phyloP scores from a whole-genome alignment of 1,140 invertebrate species.

The Littorina saxatilis region DNA sequence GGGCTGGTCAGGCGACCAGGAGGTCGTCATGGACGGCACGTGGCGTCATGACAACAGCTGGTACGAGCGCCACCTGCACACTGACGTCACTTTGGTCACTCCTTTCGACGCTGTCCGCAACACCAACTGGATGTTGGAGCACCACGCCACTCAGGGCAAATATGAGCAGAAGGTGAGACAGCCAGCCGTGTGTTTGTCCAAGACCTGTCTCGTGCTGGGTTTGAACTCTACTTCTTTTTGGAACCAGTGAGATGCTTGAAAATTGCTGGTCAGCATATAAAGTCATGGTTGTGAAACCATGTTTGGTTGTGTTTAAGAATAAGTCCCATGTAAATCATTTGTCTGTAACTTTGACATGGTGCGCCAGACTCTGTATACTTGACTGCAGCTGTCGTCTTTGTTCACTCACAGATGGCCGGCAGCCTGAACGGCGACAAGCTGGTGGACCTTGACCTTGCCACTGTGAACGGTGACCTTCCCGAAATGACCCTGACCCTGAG shows the following conservation, averaged over 20 bases:
- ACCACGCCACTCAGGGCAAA: conserved; percentile 12
- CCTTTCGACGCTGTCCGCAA: conserved; percentile 45
- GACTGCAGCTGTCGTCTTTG: too few relatives aligned
- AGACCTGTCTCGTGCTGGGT: too few relatives aligned
- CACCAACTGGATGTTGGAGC: conserved; percentile 8
- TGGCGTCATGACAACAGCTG: conserved; percentile 33
- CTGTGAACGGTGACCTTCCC: conserved; percentile 1
- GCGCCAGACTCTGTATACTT: too few relatives aligned
- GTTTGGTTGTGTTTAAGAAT: too few relatives aligned
- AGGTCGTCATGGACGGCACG: conserved; percentile 43
- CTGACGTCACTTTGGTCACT: conserved; percentile 41
- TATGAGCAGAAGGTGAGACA: conserved; percentile 12
- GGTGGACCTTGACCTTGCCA: conserved; percentile 16
- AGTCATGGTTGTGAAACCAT: too few relatives aligned
- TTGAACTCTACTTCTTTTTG: too few relatives aligned
- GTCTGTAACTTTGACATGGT: too few relatives aligned
- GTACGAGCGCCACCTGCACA: conserved; percentile 35
- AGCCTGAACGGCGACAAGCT: conserved; percentile 20
- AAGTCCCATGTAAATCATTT: too few relatives aligned
- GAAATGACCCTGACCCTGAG: conserved; percentile 8
- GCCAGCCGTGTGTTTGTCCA: too few relatives aligned
- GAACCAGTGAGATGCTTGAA: too few relatives aligned
- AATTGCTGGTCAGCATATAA: too few relatives aligned
- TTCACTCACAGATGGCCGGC: not conserved
- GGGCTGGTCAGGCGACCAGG: conserved; percentile 41